Percentiles rank a stretch among this genome's conserved stretches.
Conservation (phyloP, 2,113 vertebrate genomes). For the Pleuronectes platessa region DNA sequence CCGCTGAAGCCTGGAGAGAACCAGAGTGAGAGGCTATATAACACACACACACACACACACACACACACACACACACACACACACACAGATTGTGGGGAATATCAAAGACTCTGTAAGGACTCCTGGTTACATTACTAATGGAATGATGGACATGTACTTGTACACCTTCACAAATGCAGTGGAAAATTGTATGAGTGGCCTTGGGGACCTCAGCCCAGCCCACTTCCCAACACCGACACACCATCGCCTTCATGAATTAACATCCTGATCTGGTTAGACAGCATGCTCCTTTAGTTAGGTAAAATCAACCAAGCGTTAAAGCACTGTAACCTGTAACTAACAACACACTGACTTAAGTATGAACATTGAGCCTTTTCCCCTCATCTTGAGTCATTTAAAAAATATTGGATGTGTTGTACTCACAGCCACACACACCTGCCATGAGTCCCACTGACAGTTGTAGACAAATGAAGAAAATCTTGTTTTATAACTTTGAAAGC, state of each 20-base stretch:
- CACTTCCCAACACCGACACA: background rate
- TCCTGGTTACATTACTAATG: conserved; percentile 10
- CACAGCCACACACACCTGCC: background rate
- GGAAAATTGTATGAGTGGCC: background rate
- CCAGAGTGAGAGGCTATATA: background rate
- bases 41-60: background rate
- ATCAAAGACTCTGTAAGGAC: background rate
- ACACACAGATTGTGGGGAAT: background rate
- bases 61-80: background rate
- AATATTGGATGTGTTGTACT: background rate
- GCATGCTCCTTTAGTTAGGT: no score
- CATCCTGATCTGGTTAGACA: no score
- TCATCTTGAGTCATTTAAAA: no score
- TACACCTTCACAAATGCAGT: background rate
- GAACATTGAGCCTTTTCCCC: no score
- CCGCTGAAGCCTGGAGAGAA: background rate
- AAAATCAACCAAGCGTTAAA: no score
- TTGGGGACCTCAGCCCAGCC: background rate
- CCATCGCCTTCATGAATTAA: background rate
- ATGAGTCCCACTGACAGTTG: no score
- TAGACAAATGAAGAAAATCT: no score
- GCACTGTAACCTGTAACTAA: no score
- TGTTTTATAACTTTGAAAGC: conserved; percentile 1
- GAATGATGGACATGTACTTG: background rate
- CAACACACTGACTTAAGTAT: no score